phyloP scores from a whole-genome alignment of 2,113 vertebrate species.

The Taurulus bubalis region DNA sequence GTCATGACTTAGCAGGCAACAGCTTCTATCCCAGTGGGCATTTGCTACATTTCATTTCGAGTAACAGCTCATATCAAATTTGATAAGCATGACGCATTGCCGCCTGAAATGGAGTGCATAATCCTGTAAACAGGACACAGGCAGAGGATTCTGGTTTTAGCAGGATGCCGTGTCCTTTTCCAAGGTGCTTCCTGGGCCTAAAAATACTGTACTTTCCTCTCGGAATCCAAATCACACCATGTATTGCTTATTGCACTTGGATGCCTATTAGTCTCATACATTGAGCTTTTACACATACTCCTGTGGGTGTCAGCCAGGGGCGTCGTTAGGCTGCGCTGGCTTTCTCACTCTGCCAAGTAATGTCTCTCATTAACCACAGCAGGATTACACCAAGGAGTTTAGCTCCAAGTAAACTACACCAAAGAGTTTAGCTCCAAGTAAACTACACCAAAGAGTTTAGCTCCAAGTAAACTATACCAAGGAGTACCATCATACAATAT shows the following conservation, averaged over 20 bases:
- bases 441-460: no score
- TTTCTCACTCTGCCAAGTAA: no score
- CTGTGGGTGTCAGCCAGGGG: not conserved
- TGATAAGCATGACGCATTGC: constrained; percentile 60
- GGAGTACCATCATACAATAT: no score
- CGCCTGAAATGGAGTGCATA: constrained; percentile 50
- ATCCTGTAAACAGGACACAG: constrained; percentile 66
- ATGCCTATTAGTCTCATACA: not conserved
- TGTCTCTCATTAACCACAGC: no score
- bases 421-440: no score
- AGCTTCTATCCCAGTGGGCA: constrained; percentile 40
- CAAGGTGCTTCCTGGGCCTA: constrained; percentile 43
- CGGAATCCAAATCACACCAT: constrained; percentile 5
- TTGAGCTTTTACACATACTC: not conserved
- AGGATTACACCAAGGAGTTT: no score
- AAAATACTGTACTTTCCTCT: constrained; percentile 3
- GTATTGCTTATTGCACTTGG: not conserved
- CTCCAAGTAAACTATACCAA: no score
- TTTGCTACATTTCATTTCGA: constrained; percentile 67
- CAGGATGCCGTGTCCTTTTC: constrained; percentile 43
- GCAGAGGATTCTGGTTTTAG: constrained; percentile 41
- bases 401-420: no score
- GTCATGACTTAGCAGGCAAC: constrained; percentile 49
- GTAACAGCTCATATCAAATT: constrained; percentile 67
- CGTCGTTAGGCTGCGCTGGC: no score